Base-by-base conservation (phyloP, 2,888 invertebrate species). In the Dasypolia templi region DNA sequence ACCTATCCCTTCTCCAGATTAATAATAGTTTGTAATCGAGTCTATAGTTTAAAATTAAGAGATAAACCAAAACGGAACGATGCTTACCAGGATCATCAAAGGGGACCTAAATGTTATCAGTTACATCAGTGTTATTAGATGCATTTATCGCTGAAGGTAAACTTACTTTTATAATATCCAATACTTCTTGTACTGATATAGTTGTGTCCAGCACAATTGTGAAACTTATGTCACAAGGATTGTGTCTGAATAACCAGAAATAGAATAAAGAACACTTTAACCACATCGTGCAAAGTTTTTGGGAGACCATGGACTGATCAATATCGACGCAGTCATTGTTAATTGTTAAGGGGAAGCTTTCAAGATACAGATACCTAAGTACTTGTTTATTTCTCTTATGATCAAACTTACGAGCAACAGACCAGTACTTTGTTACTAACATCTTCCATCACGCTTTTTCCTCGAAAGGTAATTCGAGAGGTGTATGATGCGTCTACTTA, bases 171-270 rank as follows among this genome's bases (percentile, higher is more conserved):
- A 94, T 87, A 0, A 88, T n/a, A 9, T 90, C 84, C 0, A 93
- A 74, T 62, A 94, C 94, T 0, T 89, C 88, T 32, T 63, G 51
- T 94, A 94, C 94, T 0, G 94, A 94, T 0, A 26, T 63, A 0
- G 94, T 93, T 0, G 92, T 93, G 46, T 95, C 95, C 0, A 93
- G 14, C 0, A 95, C 91, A 3, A 95, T 58, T 0, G 92, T 92
- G 4, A 94, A 91, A 88, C 93, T 93, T 81, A 82, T 89, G 0
- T 90, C 77, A 66, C 83, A 61, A 42, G 0, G 62, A 0, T 62
- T 22, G 0, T 76, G 11, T 44, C 51, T 70, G 11, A 79, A 62
- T 49, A 80, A 11, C 1, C 64, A 79, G 44, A 76, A 55, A 69
- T 11, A 77, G 5, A 77, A 35, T 19, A 82, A 51, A 26, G 39